Base-by-base conservation (phyloP, 2,113 vertebrate genomes). In the Oryzias woworae region DNA sequence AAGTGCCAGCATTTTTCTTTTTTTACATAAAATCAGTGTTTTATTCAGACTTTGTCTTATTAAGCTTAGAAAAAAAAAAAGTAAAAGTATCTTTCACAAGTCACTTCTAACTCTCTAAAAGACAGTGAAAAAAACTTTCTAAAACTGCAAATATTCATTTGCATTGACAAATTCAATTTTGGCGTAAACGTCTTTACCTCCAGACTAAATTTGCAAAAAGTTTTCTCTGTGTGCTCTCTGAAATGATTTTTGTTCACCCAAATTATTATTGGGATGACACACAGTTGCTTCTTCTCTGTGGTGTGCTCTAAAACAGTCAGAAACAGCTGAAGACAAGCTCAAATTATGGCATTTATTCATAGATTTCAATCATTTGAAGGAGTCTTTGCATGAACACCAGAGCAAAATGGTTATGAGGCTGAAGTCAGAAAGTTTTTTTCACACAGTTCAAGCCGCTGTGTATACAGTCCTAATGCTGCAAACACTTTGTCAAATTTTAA, bases 31-130 rank as follows among this genome's bases (percentile, higher is more conserved):
- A 36, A 36, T 36, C 2, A 10, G 8, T 36, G 36, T 10, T 36
- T 36, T 36, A 12, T 36, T 12, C 36, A 36, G 36, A 36, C 8
- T 5, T 28, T 26, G 5, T 26, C 26, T 26, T 26, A 26, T 26
- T 26, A 26, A 26, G 24, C 24, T 26, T 5, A 26, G 8, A 36
- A 8, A 36, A 10, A 36, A 12, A 47, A 47, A 47, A 17, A 47
- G 26, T 7, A 28, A 28, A 28, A n/a, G 8, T 15, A 6, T 47
- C 45, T 92, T 87, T 87, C 79, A 85, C 85, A 66, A 71, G 77
- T 85, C 70, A 79, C 76, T 74, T 54, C 73, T 73, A 65, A 78
- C 52, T 52, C 36, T 56, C 41, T 43, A 6, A 28, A 28, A 28
- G 5, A 6, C 7, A 5, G 5, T 28, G 26, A 28, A 28, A 28